Evolutionary conservation across 2,888 invertebrate species (phyloP).

Genomic region (Aelia acuminata): DNA sequence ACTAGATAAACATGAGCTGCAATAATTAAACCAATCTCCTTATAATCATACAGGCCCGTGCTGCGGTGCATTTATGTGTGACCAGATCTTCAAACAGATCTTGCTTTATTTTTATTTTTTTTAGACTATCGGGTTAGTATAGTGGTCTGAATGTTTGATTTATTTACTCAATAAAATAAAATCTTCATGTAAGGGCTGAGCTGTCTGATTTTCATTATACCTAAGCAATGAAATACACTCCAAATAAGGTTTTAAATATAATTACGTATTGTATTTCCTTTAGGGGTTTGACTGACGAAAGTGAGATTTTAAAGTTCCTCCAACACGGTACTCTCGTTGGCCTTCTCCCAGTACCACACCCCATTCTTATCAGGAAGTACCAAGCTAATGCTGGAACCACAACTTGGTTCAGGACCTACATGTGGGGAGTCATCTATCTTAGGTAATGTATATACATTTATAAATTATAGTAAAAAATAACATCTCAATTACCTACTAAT

Average conservation of each 20-base stretch:
- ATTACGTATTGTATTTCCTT: conserved; percentile 67
- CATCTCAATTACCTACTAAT: too few species aligned
- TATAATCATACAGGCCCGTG: too few species aligned
- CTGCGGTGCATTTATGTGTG: too few species aligned
- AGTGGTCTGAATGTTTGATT: too few species aligned
- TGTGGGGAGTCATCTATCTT: conserved; percentile 99
- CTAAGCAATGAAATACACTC: not conserved
- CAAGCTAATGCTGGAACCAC: conserved; percentile 99
- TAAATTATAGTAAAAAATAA: not conserved
- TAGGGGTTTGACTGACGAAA: conserved; percentile 98
- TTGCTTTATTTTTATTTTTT: too few species aligned
- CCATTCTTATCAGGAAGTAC: conserved; percentile 98
- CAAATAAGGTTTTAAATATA: not conserved
- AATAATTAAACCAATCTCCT: too few species aligned
- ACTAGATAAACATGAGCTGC: too few species aligned
- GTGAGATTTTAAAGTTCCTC: conserved; percentile 98
- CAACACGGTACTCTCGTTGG: conserved; percentile 99
- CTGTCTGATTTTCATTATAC: too few species aligned
- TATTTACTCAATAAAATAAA: too few species aligned
- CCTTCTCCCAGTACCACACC: conserved; percentile 97
- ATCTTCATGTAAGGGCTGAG: too few species aligned
- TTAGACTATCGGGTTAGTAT: too few species aligned
- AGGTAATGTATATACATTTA: conserved; percentile 73
- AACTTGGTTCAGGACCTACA: conserved; percentile 99
- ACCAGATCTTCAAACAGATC: too few species aligned